Evolutionary conservation across 30 jellyfish, hydroid and myxozoan species (phyloP).

Genomic region (Hydra vulgaris): DNA sequence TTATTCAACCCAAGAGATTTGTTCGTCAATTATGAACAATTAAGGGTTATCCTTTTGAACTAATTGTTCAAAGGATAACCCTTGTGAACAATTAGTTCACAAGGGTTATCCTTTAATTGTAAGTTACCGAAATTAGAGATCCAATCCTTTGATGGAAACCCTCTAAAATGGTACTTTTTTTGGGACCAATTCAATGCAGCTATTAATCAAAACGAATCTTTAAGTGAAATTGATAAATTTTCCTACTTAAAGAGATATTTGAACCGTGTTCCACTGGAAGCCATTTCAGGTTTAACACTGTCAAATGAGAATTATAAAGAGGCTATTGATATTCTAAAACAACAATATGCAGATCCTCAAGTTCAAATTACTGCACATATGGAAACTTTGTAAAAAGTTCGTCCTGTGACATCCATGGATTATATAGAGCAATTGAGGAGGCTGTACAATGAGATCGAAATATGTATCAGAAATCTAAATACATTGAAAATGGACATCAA

Average conservation of each 20-base stretch:
- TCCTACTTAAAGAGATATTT: no score
- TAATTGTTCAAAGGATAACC: no score
- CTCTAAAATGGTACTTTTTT: neutral
- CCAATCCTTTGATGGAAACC: neutral
- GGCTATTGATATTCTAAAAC: neutral
- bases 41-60: no score
- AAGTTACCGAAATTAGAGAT: neutral
- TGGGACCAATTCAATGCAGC: neutral
- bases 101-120: neutral
- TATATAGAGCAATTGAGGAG: slow-evolving; percentile 15
- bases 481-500: neutral
- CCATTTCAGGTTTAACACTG: neutral
- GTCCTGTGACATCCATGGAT: slow-evolving; percentile 6
- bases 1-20: neutral
- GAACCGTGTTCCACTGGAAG: neutral
- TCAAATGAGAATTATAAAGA: slow-evolving; percentile 10
- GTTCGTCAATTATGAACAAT: no score
- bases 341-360: slow-evolving; percentile 5
- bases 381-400: slow-evolving; percentile 7
- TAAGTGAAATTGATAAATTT: neutral
- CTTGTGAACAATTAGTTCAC: neutral
- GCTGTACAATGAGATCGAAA: slow-evolving; percentile 5
- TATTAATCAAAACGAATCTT: neutral
- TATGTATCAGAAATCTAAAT: neutral
- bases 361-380: slow-evolving; percentile 14